phyloP scores from a whole-genome alignment of 2,888 invertebrate species.

The Amphipoea lucens region DNA sequence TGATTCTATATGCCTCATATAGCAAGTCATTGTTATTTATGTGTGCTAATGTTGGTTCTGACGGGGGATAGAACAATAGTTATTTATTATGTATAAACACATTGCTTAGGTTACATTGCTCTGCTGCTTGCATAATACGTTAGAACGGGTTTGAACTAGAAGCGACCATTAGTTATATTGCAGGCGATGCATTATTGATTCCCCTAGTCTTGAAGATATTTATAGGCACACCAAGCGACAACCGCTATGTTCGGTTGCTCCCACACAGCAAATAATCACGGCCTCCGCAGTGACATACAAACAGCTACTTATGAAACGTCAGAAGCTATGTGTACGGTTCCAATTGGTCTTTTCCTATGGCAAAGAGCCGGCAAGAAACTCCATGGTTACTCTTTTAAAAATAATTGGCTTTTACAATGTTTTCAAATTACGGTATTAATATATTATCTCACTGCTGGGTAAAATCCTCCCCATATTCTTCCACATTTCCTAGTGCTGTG shows the following conservation, averaged over 20 bases:
- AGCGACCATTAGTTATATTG: background rate
- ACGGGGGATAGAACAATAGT: background rate
- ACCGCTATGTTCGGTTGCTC: background rate
- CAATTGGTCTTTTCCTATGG: too few species aligned
- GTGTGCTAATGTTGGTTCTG: background rate
- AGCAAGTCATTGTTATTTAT: background rate
- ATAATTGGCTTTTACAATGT: too few species aligned
- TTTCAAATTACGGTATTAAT: background rate
- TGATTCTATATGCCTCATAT: too few species aligned
- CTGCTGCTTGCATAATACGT: background rate
- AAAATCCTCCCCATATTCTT: too few species aligned
- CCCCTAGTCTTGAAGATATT: background rate
- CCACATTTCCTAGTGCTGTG: too few species aligned
- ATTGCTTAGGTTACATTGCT: background rate
- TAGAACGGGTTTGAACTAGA: background rate
- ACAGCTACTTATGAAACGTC: too few species aligned
- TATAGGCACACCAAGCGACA: background rate
- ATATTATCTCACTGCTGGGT: too few species aligned
- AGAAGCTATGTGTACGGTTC: too few species aligned
- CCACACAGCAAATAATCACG: background rate
- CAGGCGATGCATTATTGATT: background rate
- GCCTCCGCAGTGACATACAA: background rate
- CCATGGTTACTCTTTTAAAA: too few species aligned
- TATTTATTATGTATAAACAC: background rate
- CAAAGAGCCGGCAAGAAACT: too few species aligned